Conservation (phyloP, 1,140 invertebrate species). For the Cydia fagiglandana region DNA sequence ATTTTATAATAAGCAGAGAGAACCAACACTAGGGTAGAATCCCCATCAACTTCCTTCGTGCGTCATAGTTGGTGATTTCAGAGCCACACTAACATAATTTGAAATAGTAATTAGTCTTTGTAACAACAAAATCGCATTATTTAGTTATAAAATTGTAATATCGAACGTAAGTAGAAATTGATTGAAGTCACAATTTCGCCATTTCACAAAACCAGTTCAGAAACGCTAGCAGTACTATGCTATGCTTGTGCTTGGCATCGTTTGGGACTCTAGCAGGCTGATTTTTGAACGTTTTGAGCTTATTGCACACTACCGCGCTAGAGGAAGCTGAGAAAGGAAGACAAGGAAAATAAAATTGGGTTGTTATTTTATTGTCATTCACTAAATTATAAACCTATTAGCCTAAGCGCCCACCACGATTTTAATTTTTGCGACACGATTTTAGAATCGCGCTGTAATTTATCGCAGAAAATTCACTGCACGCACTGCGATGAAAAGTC, state of each 20-base stretch:
- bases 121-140: constrained; percentile 55
- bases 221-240: constrained; percentile 36
- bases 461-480: too few relatives aligned
- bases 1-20: constrained; percentile 45
- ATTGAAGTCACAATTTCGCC: constrained; percentile 68
- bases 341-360: too few relatives aligned
- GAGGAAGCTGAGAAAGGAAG: neutral
- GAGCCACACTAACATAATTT: constrained; percentile 44
- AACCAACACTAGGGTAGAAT: constrained; percentile 50
- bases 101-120: constrained; percentile 46
- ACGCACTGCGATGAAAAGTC: too few relatives aligned
- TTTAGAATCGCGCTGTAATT: too few relatives aligned
- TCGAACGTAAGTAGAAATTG: constrained; percentile 57
- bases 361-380: too few relatives aligned
- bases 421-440: too few relatives aligned
- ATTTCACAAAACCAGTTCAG: constrained; percentile 66
- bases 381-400: too few relatives aligned
- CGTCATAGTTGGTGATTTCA: constrained; percentile 47
- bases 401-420: too few relatives aligned
- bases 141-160: constrained; percentile 54
- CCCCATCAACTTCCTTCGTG: constrained; percentile 52
- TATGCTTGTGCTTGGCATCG: constrained; percentile 3
- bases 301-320: neutral
- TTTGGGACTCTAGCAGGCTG: neutral
- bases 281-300: constrained; percentile 14